phyloP scores from a whole-genome alignment of 2,797 vertebrate species.

The Catharus ustulatus region DNA sequence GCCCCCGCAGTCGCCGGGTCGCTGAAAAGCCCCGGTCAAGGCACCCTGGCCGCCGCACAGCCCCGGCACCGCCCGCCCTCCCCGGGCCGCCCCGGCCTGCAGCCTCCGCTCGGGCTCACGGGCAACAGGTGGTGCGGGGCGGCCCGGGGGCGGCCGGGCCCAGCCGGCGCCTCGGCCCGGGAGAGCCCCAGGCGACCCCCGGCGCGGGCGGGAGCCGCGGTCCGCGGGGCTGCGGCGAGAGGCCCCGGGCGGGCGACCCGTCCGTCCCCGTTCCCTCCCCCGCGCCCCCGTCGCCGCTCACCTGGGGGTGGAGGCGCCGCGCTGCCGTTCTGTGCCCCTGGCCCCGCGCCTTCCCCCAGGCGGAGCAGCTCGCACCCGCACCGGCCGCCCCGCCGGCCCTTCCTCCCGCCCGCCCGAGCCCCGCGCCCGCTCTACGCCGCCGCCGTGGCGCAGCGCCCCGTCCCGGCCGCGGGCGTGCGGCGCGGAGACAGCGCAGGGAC shows the following conservation, averaged over 20 bases:
- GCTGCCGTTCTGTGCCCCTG: neutral
- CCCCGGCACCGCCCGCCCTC: neutral
- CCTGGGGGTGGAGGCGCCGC: neutral
- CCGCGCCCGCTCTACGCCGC: constrained; percentile 44
- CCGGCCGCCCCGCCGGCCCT: neutral
- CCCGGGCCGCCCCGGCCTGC: neutral
- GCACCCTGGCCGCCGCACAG: neutral
- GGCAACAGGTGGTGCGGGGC: constrained; percentile 15
- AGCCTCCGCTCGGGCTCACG: neutral
- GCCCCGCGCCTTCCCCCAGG: neutral
- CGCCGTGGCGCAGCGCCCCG: constrained; percentile 63
- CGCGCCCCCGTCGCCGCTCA: neutral
- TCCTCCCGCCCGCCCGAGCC: neutral
- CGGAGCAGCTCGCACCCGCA: neutral
- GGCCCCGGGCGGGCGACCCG: neutral
- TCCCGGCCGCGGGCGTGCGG: constrained; percentile 9
- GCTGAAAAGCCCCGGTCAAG: too few species aligned
- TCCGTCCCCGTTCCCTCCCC: neutral
- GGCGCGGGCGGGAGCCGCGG: neutral
- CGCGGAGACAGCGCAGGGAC: constrained; percentile 56
- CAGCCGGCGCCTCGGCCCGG: neutral
- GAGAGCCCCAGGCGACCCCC: neutral
- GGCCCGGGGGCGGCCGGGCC: neutral
- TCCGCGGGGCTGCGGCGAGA: neutral
- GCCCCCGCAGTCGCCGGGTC: neutral